These are phyloP conservation scores for Sarcoramphus papa DNA, from an alignment of 2,797 vertebrate genomes.

Conservation along the genomic window DNA sequence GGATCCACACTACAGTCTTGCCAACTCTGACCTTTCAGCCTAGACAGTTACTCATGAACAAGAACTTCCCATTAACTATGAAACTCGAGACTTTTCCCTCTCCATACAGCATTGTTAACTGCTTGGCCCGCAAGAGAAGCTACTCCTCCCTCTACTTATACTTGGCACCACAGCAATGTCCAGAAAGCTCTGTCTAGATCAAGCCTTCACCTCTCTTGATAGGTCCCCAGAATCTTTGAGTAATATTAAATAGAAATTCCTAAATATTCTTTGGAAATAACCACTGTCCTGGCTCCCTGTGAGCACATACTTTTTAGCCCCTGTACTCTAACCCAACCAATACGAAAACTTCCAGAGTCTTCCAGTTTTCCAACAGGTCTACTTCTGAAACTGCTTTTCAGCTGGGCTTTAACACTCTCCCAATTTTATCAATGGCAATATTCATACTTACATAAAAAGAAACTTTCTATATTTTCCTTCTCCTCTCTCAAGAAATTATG, in stretches of 20 bases:
- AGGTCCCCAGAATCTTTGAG: not conserved
- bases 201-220: not conserved
- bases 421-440: not conserved
- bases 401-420: not conserved
- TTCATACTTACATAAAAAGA: not conserved
- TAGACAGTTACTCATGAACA: not conserved
- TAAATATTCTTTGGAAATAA: not conserved
- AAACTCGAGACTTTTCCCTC: not conserved
- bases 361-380: not conserved
- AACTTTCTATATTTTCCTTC: not conserved
- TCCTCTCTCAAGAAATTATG: not conserved
- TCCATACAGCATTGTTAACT: not conserved
- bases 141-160: not conserved
- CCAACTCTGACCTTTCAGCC: constrained; percentile 19
- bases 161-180: not conserved
- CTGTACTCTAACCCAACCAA: not conserved
- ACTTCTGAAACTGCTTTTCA: not conserved
- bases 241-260: not conserved
- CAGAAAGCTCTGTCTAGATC: not conserved
- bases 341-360: not conserved
- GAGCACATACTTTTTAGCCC: not conserved
- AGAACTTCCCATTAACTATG: not conserved
- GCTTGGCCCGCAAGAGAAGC: not conserved
- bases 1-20: not conserved
- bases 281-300: not conserved